Percentiles rank a stretch among this genome's conserved stretches.
These are phyloP conservation scores for Meles meles DNA, from an alignment of 2,113 vertebrate genomes.

Conservation along the genomic window DNA sequence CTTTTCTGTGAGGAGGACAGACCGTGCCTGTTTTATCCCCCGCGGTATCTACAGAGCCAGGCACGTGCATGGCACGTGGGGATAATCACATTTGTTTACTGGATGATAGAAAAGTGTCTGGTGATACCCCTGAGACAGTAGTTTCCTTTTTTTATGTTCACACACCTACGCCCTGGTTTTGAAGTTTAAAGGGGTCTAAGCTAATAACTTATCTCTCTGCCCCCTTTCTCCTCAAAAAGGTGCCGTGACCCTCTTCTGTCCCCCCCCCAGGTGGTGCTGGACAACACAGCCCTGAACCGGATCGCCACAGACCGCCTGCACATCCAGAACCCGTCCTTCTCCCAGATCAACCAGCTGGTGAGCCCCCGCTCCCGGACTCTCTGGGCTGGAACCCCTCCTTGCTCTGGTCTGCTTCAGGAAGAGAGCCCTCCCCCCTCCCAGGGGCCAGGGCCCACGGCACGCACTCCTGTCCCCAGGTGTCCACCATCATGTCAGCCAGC, in stretches of 20 bases:
- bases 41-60: background rate
- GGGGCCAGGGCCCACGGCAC: accelerated
- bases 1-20: background rate
- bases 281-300: constrained; percentile 96
- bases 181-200: background rate
- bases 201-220: background rate
- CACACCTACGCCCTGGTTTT: background rate
- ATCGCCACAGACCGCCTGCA: constrained; percentile 97
- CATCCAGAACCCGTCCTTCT: constrained; percentile 97
- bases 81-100: constrained; percentile 68
- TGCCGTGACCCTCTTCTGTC: background rate
- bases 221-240: background rate
- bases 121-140: background rate
- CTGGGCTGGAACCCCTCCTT: accelerated
- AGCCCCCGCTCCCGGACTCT: constrained; percentile 56
- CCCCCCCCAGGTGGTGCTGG: constrained; percentile 89
- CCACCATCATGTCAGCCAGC: constrained; percentile 99
- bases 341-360: constrained; percentile 99
- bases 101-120: constrained; percentile 70
- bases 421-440: background rate
- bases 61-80: background rate
- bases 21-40: background rate
- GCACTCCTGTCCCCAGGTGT: background rate
- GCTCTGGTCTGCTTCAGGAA: accelerated
- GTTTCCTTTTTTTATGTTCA: background rate